These are phyloP conservation scores for Macaria liturata DNA, from an alignment of 2,888 invertebrate species.

Conservation along the genomic window DNA sequence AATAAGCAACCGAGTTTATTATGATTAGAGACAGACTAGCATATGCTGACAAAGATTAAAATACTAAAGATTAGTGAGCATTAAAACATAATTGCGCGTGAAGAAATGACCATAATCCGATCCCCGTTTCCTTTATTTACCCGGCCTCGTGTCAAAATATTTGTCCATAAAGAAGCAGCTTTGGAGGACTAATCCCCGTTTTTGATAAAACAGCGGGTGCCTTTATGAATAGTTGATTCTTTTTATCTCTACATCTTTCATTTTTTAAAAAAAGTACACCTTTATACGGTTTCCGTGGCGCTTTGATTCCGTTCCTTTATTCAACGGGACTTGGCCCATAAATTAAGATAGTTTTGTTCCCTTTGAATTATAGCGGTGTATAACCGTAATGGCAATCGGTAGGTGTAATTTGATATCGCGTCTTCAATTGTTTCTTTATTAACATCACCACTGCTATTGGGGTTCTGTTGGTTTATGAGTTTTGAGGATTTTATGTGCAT, in stretches of 20 bases:
- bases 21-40: constrained; percentile 15
- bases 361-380: constrained; percentile 79
- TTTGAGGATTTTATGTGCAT: constrained; percentile 2
- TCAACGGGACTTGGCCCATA: constrained; percentile 74
- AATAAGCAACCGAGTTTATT: constrained; percentile 18
- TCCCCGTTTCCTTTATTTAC: constrained; percentile 60
- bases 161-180: constrained; percentile 64
- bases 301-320: constrained; percentile 79
- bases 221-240: constrained; percentile 70
- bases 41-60: constrained; percentile 32
- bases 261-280: constrained; percentile 57
- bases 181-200: constrained; percentile 70
- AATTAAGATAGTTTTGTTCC: constrained; percentile 78
- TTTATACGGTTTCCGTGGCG: constrained; percentile 73
- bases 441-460: constrained; percentile 55
- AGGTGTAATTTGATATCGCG: constrained; percentile 77
- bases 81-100: constrained; percentile 50
- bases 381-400: constrained; percentile 81
- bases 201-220: constrained; percentile 81
- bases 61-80: constrained; percentile 30
- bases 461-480: constrained; percentile 35
- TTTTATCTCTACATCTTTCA: constrained; percentile 71
- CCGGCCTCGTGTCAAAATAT: constrained; percentile 74
- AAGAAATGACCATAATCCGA: constrained; percentile 61
- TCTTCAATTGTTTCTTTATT: constrained; percentile 67